Evolutionary conservation across 2,797 vertebrate genomes (phyloP).

Genomic region (Chaunax sp.): DNA sequence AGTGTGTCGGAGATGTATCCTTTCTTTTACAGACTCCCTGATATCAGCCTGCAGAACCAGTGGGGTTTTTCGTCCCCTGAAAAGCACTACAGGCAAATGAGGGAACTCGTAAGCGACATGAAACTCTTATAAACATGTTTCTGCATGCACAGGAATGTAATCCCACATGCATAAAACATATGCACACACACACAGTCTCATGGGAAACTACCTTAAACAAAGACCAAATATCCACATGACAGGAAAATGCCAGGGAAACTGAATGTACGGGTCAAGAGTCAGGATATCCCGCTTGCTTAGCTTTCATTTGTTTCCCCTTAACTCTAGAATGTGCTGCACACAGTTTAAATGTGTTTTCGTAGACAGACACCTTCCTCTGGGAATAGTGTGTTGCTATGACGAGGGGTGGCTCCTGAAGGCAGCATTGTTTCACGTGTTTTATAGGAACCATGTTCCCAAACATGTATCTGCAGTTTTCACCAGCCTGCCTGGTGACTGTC

Average conservation of each 20-base stretch:
- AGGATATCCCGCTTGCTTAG: constrained; percentile 68
- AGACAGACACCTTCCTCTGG: constrained; percentile 41
- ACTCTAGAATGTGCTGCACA: constrained; percentile 42
- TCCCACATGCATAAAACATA: neutral
- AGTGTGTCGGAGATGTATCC: constrained; percentile 87
- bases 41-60: constrained; percentile 76
- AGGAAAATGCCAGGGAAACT: constrained; percentile 62
- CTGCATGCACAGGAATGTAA: neutral
- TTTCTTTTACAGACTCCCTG: constrained; percentile 88
- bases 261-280: constrained; percentile 46
- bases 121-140: neutral
- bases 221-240: constrained; percentile 42
- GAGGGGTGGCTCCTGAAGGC: constrained; percentile 16
- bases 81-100: constrained; percentile 75
- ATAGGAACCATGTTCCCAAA: constrained; percentile 27
- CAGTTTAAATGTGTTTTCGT: constrained; percentile 38
- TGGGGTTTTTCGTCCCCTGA: constrained; percentile 82
- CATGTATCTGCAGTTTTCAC: constrained; percentile 24
- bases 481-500: neutral
- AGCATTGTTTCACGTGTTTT: constrained; percentile 40
- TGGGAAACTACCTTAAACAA: too few relatives aligned
- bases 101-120: constrained; percentile 79
- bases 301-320: constrained; percentile 56
- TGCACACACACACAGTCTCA: neutral
- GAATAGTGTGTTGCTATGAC: constrained; percentile 39